phyloP scores from a whole-genome alignment of 2,888 invertebrate genomes.

The Eristalis intricaria region DNA sequence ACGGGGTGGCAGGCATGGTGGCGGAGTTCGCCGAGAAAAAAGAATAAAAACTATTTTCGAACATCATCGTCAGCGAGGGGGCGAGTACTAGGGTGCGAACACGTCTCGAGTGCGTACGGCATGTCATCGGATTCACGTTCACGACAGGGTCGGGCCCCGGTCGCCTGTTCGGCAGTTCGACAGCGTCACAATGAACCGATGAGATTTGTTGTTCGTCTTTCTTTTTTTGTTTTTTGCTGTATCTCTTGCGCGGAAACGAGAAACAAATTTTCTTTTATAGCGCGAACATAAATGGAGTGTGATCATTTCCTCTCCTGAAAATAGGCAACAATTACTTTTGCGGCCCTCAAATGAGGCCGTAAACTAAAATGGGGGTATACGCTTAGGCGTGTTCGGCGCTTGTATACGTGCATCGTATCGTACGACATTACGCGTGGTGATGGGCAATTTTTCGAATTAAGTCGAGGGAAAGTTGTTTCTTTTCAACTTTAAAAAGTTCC shows the following conservation, averaged over 20 bases:
- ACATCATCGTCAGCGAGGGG: slow-evolving; percentile 7
- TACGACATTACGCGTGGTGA: slow-evolving; percentile 13
- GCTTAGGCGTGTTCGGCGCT: slow-evolving; percentile 19
- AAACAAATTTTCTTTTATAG: slow-evolving; percentile 31
- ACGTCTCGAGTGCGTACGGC: slow-evolving; percentile 22
- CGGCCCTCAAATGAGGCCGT: slow-evolving; percentile 31
- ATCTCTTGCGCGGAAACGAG: neutral
- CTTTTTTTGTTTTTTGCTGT: neutral
- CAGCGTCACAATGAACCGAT: slow-evolving; percentile 19
- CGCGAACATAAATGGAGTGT: slow-evolving; percentile 4
- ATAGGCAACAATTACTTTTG: slow-evolving; percentile 60
- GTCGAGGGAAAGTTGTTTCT: neutral
- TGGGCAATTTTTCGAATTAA: neutral
- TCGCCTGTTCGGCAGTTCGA: slow-evolving; percentile 4
- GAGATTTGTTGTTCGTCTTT: slow-evolving; percentile 1
- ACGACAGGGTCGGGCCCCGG: slow-evolving; percentile 1
- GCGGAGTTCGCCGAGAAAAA: slow-evolving; percentile 24
- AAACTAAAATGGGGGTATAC: slow-evolving; percentile 31
- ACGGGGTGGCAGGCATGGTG: neutral
- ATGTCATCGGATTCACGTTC: slow-evolving; percentile 14
- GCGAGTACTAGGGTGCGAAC: slow-evolving; percentile 8
- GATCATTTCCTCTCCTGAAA: slow-evolving; percentile 38
- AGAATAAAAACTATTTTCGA: slow-evolving; percentile 42
- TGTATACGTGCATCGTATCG: neutral
- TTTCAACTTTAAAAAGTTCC: neutral